Evolutionary conservation across 2,113 vertebrate genomes (phyloP).

Genomic region (Australoheros scitulus): DNA sequence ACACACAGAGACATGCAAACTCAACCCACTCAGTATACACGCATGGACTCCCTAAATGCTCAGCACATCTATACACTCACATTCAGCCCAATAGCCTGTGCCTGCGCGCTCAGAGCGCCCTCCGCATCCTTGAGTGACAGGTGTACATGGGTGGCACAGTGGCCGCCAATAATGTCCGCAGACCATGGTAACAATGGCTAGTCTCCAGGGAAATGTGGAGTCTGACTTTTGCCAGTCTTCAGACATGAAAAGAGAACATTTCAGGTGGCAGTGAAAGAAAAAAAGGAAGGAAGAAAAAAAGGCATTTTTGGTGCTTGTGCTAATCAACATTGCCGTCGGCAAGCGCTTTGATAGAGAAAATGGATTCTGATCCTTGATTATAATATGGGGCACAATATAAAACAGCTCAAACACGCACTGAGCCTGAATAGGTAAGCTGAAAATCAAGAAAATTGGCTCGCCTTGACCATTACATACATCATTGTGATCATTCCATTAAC

Average conservation of each 20-base stretch:
- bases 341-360: slow-evolving; percentile 86
- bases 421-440: slow-evolving; percentile 22
- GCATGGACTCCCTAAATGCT: slow-evolving; percentile 44
- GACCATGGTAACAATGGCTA: slow-evolving; percentile 82
- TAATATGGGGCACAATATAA: slow-evolving; percentile 57
- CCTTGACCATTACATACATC: slow-evolving; percentile 34
- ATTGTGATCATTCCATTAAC: slow-evolving; percentile 30
- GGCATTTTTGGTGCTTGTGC: slow-evolving; percentile 79
- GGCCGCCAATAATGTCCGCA: slow-evolving; percentile 84
- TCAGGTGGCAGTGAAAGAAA: slow-evolving; percentile 83
- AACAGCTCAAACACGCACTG: slow-evolving; percentile 34
- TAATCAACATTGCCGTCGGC: slow-evolving; percentile 81
- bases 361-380: slow-evolving; percentile 79
- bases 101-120: slow-evolving; percentile 41
- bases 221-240: slow-evolving; percentile 73
- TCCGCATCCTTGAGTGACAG: slow-evolving; percentile 84
- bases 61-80: slow-evolving; percentile 41
- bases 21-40: slow-evolving; percentile 43
- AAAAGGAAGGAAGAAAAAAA: slow-evolving; percentile 61
- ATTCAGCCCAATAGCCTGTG: slow-evolving; percentile 41
- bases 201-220: slow-evolving; percentile 84
- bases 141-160: slow-evolving; percentile 82
- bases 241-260: slow-evolving; percentile 89
- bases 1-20: slow-evolving; percentile 29
- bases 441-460: slow-evolving; percentile 32